Evolutionary conservation across 2,888 invertebrate species (phyloP), one percentile per base, ranked within the genome.

Genomic region (Myathropa florea): DNA sequence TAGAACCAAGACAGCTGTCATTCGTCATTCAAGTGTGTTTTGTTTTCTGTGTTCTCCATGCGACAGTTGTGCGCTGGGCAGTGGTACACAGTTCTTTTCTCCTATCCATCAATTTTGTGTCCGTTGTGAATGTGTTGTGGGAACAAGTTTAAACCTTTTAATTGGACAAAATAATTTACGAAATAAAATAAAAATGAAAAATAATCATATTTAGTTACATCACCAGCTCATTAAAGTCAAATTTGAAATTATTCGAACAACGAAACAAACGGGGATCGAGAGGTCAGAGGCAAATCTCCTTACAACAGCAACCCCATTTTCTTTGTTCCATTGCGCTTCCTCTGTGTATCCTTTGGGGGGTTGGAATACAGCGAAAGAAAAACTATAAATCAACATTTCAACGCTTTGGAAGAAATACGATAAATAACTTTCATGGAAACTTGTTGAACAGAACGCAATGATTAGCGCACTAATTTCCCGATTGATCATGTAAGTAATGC

Each of bases 391-490:
- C 18, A 72, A 72, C 14, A 68, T 10, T 71, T 60, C 28, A 21
- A 28, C 39, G 70, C 21, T 33, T 72, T 36, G 55, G 23, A 23
- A 12, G 4, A 30, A 70, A 68, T 57, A 67, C 28, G 30, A 39
- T 72, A 67, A 30, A 72, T 28, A 57, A 28, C 55, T 61, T 86
- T 78, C 71, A 86, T 86, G 86, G 83, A 65, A 86, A 86, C 86
- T 83, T 86, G 78, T 75, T 86, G 75, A 86, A 79, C 67, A 33
- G 39, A 57, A 36, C 78, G 71, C 86, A 83, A 92, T 92, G 92
- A 92, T 92, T 88, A 92, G 91, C 89, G 91, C 91, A 77, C 89
- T 92, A 77, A 90, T 92, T 87, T 92, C 92, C 59, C 91, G 92
- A 39, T 89, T 92, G 70, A 90, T 92, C 88, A 92, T 92, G 92